Percentiles rank a stretch among this genome's conserved stretches.
phyloP scores from a whole-genome alignment of 2,113 vertebrate genomes.

The Cynocephalus volans region DNA sequence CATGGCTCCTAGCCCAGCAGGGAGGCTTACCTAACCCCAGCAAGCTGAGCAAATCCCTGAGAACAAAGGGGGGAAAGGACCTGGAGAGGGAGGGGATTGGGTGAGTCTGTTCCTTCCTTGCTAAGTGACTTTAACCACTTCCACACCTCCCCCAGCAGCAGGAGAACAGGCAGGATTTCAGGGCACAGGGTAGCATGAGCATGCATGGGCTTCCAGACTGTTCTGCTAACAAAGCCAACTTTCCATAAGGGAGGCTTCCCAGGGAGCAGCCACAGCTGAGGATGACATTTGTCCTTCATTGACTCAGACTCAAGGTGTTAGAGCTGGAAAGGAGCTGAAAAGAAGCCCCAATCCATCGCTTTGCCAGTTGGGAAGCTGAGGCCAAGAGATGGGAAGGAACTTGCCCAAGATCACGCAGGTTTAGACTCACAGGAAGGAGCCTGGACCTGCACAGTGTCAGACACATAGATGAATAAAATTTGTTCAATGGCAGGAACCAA shows the following conservation, averaged over 20 bases:
- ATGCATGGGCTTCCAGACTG: background rate
- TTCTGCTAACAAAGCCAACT: conserved; percentile 72
- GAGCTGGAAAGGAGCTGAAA: background rate
- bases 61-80: conserved; percentile 83
- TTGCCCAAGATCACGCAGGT: background rate
- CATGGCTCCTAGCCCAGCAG: conserved; percentile 63
- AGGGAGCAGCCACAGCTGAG: background rate
- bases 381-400: background rate
- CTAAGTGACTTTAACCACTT: conserved; percentile 40
- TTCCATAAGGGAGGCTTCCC: conserved; percentile 75
- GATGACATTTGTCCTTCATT: background rate
- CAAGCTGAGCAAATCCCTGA: conserved; percentile 82
- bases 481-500: background rate
- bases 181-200: background rate
- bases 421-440: background rate
- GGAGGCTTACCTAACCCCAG: conserved; percentile 74
- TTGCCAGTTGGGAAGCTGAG: background rate
- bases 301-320: background rate
- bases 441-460: background rate
- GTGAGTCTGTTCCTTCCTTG: background rate
- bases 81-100: conserved; percentile 15
- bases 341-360: background rate
- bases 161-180: background rate
- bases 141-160: background rate
- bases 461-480: background rate